Evolutionary conservation across 2,797 vertebrate genomes (phyloP), one percentile per base, ranked within the genome.

Genomic region (Anableps anableps): DNA sequence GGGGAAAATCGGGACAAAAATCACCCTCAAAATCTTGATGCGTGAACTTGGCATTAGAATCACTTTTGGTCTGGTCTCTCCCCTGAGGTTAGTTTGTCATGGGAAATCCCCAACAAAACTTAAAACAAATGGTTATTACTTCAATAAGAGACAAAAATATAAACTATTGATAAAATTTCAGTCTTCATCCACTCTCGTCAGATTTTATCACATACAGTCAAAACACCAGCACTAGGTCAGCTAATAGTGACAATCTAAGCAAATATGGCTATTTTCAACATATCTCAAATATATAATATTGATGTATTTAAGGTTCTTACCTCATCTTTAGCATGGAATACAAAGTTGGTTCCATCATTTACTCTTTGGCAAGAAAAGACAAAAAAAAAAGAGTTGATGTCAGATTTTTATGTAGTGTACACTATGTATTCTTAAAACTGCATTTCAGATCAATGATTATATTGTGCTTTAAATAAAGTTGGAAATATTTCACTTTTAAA

Each of bases 271-370:
- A 23, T 19, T n/a, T 55, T 55, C n/a, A 43, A 43, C 21, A 43
- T 45, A 43, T 43, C 23, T 45, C 7, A 29, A 70, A 43, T 70
- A 53, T 41, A 7, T 43, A 23, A 76, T 19, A 45, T 14, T 26
- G 38, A 55, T 38, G 41, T 19, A 72, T 29, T 34, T 45, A 45
- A 78, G 81, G 23, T 77, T 85, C 95, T 95, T 90, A 98, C 98
- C 97, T 98, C 97, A 62, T 99, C 98, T 95, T 97, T 99, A 89
- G 97, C 97, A 76, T 99, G 97, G 85, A 99, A 97, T 82, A 98
- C 96, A 88, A 97, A 98, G 91, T 97, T 95, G 31, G 95, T 96
- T 70, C 96, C 97, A 5, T 98, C 97, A 0, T 93, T 92, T 51
- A 96, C 93, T 94, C 97, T 98, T 93, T 83, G 79, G 84, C 71